Base-by-base conservation (phyloP, 2,113 vertebrate genomes). In the Stigmatopora nigra region DNA sequence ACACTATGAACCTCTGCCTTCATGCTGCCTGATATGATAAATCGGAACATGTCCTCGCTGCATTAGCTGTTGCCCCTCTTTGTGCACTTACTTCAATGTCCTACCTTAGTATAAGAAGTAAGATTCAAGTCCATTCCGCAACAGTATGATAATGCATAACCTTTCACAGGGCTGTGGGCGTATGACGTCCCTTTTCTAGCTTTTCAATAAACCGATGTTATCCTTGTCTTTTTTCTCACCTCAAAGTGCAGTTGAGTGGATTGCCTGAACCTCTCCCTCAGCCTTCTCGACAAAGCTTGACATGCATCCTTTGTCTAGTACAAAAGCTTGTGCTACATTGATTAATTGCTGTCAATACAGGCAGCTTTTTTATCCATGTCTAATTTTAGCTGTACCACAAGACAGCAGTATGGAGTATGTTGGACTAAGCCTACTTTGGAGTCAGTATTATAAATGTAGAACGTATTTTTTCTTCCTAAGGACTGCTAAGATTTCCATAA, bases 361-460 rank as follows among this genome's bases (percentile, higher is more conserved):
- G 82, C 79, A 77, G 75, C 63, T 14, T 79, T 83, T 84, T 71
- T 75, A 41, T 44, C 70, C 38, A 69, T 68, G 71, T 81, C 82
- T 88, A 86, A 86, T 87, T 88, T 86, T 88, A 88, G 85, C 85
- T 1, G 41, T 38, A 63, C 81, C 11, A 64, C 68, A 41, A 78
- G 81, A 82, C 76, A 75, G 69, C 67, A 69, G 65, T 59, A 77
- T 78, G 80, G 78, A 79, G 73, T 83, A 80, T 84, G 81, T 82
- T 73, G 78, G 82, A 31, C 25, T 31, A 36, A 73, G 63, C 65
- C 49, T 22, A 31, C 25, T 31, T 31, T 31, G 25, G 25, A 20
- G 11, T 3, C 5, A 3, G 25, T 7, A 55, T 9, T 55, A 55
- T 5, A 55, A 22, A 55, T 5, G 6, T 41, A 41, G 38, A 41